Conservation (phyloP, 2,113 vertebrate genomes). For the Ptilorrhoa leucosticta region DNA sequence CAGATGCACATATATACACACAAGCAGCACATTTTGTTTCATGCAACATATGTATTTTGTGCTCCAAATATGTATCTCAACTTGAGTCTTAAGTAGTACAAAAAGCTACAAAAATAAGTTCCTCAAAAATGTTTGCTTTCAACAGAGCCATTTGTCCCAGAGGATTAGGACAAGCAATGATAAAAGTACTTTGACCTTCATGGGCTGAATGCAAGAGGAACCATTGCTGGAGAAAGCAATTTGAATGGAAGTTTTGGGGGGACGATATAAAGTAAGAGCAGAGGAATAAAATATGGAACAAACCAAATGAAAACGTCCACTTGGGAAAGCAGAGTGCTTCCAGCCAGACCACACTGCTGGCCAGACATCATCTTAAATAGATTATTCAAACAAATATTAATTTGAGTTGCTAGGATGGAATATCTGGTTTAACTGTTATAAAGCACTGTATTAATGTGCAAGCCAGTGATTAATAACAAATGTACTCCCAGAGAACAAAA, state of each 20-base stretch:
- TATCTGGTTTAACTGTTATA: constrained; percentile 65
- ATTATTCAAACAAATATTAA: constrained; percentile 73
- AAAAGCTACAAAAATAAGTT: background rate
- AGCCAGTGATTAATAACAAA: constrained; percentile 65
- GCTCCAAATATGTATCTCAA: background rate
- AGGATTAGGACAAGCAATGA: background rate
- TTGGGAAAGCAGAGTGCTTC: constrained; percentile 38
- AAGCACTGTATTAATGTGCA: constrained; percentile 38
- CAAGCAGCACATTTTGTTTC: background rate
- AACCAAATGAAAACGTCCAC: constrained; percentile 28
- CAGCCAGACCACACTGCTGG: constrained; percentile 66
- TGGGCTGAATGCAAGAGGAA: background rate
- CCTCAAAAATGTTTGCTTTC: background rate
- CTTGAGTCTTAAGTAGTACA: background rate
- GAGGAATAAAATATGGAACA: constrained; percentile 46
- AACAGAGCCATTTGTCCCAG: background rate
- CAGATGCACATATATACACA: background rate
- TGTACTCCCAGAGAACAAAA: constrained; percentile 53
- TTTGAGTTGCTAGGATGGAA: constrained; percentile 68
- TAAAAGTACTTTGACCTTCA: background rate
- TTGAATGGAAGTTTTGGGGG: background rate
- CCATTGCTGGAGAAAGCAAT: background rate
- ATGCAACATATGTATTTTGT: background rate
- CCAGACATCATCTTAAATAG: constrained; percentile 64
- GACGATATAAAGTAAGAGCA: background rate